phyloP scores from a whole-genome alignment of 2,113 vertebrate species.

The Chloroceryle aenea region DNA sequence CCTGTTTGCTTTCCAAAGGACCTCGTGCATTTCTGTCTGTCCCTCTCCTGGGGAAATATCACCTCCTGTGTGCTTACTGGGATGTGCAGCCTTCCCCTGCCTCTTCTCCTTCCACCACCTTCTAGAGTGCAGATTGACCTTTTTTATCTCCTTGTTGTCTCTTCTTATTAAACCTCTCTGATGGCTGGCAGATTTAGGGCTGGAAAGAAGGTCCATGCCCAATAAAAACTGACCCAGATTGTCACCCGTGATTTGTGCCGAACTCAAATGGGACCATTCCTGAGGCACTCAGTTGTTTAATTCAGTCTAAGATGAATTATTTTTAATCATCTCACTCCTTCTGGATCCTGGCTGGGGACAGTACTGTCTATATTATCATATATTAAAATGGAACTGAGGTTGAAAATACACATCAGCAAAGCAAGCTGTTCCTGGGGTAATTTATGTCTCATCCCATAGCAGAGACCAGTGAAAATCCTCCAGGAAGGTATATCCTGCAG shows the following conservation, averaged over 20 bases:
- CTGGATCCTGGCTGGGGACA: slow-evolving; percentile 45
- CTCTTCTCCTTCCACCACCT: neutral
- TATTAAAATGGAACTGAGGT: slow-evolving; percentile 43
- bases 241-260: slow-evolving; percentile 54
- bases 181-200: slow-evolving; percentile 46
- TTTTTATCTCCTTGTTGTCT: slow-evolving; percentile 27
- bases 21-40: neutral
- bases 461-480: neutral
- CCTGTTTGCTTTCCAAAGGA: neutral
- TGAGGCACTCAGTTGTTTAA: slow-evolving; percentile 48
- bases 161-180: slow-evolving; percentile 24
- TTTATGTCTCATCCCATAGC: neutral
- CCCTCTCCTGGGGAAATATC: neutral
- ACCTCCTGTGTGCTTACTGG: neutral
- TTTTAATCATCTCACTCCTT: slow-evolving; percentile 63
- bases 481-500: neutral
- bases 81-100: neutral
- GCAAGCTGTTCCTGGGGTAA: neutral
- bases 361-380: slow-evolving; percentile 12
- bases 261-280: slow-evolving; percentile 32
- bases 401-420: slow-evolving; percentile 50
- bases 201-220: slow-evolving; percentile 31
- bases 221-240: slow-evolving; percentile 68
- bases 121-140: neutral
- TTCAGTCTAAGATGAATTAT: slow-evolving; percentile 63